Percentiles rank a stretch among this genome's conserved stretches.
Evolutionary conservation across 1,140 invertebrate species (phyloP).

Genomic region (Uloborus diversus): DNA sequence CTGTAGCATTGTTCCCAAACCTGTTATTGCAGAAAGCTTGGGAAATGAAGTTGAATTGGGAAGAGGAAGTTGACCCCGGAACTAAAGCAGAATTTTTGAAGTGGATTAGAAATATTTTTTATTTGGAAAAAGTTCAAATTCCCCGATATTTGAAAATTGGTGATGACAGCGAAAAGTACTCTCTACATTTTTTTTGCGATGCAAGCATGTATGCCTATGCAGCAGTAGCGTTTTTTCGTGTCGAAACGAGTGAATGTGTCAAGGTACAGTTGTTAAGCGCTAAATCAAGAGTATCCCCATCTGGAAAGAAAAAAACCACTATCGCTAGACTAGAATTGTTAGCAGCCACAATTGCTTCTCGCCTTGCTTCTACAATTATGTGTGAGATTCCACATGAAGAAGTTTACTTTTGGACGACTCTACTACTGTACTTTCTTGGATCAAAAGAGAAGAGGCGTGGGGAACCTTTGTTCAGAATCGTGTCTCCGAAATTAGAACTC

Average conservation of each 20-base stretch:
- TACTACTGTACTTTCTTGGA: conserved; percentile 8
- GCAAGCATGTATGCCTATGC: conserved; percentile 6
- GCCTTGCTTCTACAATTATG: conserved; percentile 6
- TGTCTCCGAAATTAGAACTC: background rate
- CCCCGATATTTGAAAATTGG: background rate
- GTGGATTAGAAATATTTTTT: background rate
- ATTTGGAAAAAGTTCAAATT: background rate
- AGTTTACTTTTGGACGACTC: conserved; percentile 26
- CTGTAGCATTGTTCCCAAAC: conserved; percentile 29
- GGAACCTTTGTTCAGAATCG: conserved; percentile 6
- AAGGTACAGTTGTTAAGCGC: conserved; percentile 47
- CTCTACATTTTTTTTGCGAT: conserved; percentile 29
- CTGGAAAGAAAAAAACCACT: conserved; percentile 22
- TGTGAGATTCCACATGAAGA: background rate
- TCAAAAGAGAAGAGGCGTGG: conserved; percentile 8
- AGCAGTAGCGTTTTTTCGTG: conserved; percentile 4
- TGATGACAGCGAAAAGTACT: background rate
- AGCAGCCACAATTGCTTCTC: conserved; percentile 9
- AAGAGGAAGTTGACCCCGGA: conserved; percentile 11
- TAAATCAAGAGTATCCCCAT: conserved; percentile 26
- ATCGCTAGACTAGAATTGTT: conserved; percentile 25
- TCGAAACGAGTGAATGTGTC: conserved; percentile 15
- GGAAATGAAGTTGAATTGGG: conserved; percentile 2
- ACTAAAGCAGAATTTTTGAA: conserved; percentile 9
- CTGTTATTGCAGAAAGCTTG: conserved; percentile 12